Evolutionary conservation across 2,113 vertebrate species (phyloP).

Genomic region (Burhinus oedicnemus): DNA sequence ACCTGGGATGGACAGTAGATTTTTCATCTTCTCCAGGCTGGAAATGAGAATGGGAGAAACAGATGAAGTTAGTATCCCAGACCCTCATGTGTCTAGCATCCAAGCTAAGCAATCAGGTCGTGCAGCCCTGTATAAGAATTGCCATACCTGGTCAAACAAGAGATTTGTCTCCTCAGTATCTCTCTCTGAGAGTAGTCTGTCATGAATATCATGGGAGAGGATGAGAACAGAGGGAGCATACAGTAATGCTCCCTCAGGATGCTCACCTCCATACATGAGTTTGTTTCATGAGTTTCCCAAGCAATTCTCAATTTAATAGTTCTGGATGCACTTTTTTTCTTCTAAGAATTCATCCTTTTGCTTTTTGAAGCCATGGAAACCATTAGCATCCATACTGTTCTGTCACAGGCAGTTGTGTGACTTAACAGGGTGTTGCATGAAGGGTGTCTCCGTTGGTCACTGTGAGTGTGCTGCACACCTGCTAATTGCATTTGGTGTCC

Average conservation of each 20-base stretch:
- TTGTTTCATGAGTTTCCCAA: not conserved
- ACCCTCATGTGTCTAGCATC: accelerated
- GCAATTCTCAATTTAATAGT: not conserved
- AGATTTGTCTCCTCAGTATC: not conserved
- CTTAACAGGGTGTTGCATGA: not conserved
- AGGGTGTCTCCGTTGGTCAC: not conserved
- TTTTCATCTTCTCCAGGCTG: not conserved
- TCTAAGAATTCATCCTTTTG: not conserved
- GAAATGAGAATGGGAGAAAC: not conserved
- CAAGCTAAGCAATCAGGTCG: not conserved
- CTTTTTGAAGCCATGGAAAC: not conserved
- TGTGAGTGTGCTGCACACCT: accelerated
- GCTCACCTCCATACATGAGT: not conserved
- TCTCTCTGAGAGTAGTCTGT: not conserved
- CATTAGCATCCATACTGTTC: not conserved
- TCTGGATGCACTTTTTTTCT: not conserved
- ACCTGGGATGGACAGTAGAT: not conserved
- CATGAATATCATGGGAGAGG: not conserved
- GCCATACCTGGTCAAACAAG: not conserved
- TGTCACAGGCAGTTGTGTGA: not conserved
- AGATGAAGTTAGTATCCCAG: not conserved
- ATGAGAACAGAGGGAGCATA: not conserved
- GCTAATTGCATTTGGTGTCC: not conserved
- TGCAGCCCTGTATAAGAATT: not conserved
- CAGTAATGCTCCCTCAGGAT: not conserved